A percentile compares a stretch with the other conserved stretches of the same genome.
phyloP scores from a whole-genome alignment of 2,113 vertebrate species.

The Scalopus aquaticus region DNA sequence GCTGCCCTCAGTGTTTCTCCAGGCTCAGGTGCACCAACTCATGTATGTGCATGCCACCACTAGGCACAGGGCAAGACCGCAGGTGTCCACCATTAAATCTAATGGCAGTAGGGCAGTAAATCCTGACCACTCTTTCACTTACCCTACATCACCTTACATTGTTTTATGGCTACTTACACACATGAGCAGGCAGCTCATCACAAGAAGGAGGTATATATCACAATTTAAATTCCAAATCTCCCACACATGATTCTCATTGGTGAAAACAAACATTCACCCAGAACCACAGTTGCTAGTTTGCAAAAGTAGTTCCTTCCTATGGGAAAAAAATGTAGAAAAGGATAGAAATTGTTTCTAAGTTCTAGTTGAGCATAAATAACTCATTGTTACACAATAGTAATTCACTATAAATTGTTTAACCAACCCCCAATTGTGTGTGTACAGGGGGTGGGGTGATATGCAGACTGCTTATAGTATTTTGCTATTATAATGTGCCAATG shows the following conservation, averaged over 20 bases:
- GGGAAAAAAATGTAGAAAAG: not conserved
- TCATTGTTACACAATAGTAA: not conserved
- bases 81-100: too few species aligned
- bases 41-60: too few species aligned
- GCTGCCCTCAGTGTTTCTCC: too few species aligned
- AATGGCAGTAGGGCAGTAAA: too few species aligned
- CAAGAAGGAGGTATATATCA: not conserved
- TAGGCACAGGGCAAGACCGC: too few species aligned
- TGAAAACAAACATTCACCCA: not conserved
- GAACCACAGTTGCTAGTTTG: not conserved
- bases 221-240: not conserved
- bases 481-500: not conserved
- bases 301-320: not conserved
- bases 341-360: not conserved
- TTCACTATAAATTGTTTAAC: not conserved
- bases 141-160: too few species aligned
- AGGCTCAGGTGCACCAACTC: too few species aligned
- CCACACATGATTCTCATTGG: not conserved
- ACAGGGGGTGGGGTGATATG: accelerated
- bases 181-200: not conserved
- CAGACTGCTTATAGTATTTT: not conserved
- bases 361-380: not conserved
- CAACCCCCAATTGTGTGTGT: not conserved
- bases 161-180: not conserved
- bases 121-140: too few species aligned